phyloP scores from a whole-genome alignment of 1,140 invertebrate species.

The Drosophila sulfurigaster region DNA sequence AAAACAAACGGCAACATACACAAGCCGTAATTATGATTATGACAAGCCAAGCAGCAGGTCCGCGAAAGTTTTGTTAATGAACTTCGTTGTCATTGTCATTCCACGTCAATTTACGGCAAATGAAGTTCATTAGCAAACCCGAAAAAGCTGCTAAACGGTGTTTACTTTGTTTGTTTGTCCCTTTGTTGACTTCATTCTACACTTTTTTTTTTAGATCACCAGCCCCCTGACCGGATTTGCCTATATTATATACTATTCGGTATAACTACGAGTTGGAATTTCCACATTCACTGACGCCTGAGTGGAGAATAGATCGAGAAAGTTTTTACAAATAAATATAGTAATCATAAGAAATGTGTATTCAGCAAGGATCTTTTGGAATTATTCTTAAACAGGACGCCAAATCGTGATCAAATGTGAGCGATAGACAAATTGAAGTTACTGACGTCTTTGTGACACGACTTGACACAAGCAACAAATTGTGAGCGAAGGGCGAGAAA shows the following conservation, averaged over 20 bases:
- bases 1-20: constrained; percentile 40
- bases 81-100: constrained; percentile 48
- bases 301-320: no score
- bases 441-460: background rate
- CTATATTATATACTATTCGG: background rate
- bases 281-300: background rate
- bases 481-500: constrained; percentile 11
- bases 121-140: constrained; percentile 50
- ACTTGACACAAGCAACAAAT: constrained; percentile 5
- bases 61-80: constrained; percentile 66
- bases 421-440: background rate
- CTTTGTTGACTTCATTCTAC: constrained; percentile 5
- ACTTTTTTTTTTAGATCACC: background rate
- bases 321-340: no score
- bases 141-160: constrained; percentile 35
- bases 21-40: constrained; percentile 60
- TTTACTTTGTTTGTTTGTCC: constrained; percentile 30
- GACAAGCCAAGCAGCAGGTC: constrained; percentile 19
- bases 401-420: background rate
- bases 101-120: constrained; percentile 52
- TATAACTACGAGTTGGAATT: background rate
- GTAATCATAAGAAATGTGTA: background rate
- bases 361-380: background rate
- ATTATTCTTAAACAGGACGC: no score
- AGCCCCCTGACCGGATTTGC: background rate